Percentiles rank a stretch among this genome's conserved stretches.
Evolutionary conservation across 1,140 invertebrate species (phyloP).

Genomic region (Orius insidiosus): DNA sequence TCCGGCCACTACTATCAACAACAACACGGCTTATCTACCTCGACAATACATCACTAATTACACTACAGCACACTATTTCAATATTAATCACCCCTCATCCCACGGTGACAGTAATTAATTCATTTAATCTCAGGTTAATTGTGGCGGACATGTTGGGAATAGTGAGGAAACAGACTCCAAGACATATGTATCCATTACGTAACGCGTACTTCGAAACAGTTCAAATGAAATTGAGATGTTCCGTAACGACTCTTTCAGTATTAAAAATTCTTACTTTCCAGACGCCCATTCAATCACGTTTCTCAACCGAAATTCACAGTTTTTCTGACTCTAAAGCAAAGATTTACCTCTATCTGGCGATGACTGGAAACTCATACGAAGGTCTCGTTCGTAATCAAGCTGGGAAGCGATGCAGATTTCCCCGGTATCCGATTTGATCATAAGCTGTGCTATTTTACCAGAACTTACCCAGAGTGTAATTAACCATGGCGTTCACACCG

Average conservation of each 20-base stretch:
- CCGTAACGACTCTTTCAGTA: too few relatives aligned
- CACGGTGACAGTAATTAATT: not conserved
- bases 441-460: constrained; percentile 47
- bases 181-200: not conserved
- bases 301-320: too few relatives aligned
- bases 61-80: not conserved
- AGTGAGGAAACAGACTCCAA: not conserved
- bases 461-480: constrained; percentile 71
- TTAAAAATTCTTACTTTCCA: too few relatives aligned
- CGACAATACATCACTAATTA: constrained; percentile 9
- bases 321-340: constrained; percentile 19
- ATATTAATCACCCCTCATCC: constrained; percentile 3
- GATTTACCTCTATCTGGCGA: constrained; percentile 84
- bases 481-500: constrained; percentile 84
- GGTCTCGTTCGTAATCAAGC: constrained; percentile 73
- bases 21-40: too few relatives aligned
- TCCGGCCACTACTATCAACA: too few relatives aligned
- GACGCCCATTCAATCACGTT: too few relatives aligned
- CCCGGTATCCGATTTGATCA: constrained; percentile 62
- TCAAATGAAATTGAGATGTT: too few relatives aligned
- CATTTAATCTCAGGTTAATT: not conserved
- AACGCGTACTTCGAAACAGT: too few relatives aligned
- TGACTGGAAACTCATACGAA: constrained; percentile 79
- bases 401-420: constrained; percentile 70
- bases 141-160: not conserved